Evolutionary conservation across 2,888 invertebrate genomes (phyloP).

Genomic region (Stenolophus ochropezus): DNA sequence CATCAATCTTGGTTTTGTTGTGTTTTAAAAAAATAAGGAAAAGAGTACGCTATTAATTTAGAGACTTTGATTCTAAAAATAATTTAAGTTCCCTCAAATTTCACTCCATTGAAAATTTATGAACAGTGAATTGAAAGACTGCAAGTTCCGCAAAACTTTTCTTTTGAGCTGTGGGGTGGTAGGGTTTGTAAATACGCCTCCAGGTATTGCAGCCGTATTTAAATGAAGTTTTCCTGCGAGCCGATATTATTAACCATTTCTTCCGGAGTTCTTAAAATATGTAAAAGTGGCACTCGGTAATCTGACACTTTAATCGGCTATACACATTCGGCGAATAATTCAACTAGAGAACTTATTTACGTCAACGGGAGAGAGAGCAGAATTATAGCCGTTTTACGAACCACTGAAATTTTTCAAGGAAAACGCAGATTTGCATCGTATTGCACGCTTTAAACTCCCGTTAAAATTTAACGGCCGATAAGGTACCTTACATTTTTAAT

Average conservation of each 20-base stretch:
- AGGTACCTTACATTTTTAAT: background rate
- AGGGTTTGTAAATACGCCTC: background rate
- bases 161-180: background rate
- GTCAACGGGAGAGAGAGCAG: background rate
- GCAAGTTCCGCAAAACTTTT: background rate
- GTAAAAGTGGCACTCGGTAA: background rate
- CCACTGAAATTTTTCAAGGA: background rate
- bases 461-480: background rate
- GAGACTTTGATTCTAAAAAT: too few relatives aligned
- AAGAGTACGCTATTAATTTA: too few relatives aligned
- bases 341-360: background rate
- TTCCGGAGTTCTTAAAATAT: background rate
- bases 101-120: background rate
- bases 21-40: too few relatives aligned
- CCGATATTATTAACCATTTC: background rate
- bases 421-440: background rate
- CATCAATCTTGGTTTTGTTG: too few relatives aligned
- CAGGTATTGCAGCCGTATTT: background rate
- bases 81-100: too few relatives aligned
- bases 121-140: background rate
- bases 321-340: background rate
- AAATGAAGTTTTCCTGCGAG: background rate
- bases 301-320: background rate
- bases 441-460: background rate
- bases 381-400: background rate